Conservation (phyloP, 2,888 invertebrate genomes). For the Nasonovia ribisnigri region DNA sequence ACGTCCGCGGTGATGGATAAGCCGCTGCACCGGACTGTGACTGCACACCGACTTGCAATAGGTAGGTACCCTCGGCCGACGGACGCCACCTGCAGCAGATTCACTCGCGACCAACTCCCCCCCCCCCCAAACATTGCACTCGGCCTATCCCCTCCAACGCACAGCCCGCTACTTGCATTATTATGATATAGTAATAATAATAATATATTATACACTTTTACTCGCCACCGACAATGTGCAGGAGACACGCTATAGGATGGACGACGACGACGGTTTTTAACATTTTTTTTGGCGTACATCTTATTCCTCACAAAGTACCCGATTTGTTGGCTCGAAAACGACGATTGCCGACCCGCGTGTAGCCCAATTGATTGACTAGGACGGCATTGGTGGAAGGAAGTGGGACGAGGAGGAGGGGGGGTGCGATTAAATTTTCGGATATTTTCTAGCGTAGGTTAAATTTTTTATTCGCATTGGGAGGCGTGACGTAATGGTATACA, state of each 20-base stretch:
- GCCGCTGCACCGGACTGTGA: neutral
- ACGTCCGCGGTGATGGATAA: neutral
- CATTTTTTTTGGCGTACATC: neutral
- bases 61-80: neutral
- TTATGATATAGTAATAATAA: neutral
- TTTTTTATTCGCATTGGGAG: neutral
- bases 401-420: neutral
- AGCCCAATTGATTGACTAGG: neutral
- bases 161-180: neutral
- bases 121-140: neutral
- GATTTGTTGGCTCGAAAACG: neutral
- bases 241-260: neutral
- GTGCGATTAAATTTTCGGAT: neutral
- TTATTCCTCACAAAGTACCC: neutral
- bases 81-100: neutral
- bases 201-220: neutral
- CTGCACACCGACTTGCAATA: neutral
- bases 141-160: neutral
- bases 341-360: neutral
- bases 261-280: neutral
- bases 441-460: neutral
- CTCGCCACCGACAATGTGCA: neutral
- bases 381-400: accelerated
- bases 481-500: neutral
- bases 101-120: neutral